phyloP scores from a whole-genome alignment of 2,797 vertebrate genomes.

The Intellagama lesueurii region DNA sequence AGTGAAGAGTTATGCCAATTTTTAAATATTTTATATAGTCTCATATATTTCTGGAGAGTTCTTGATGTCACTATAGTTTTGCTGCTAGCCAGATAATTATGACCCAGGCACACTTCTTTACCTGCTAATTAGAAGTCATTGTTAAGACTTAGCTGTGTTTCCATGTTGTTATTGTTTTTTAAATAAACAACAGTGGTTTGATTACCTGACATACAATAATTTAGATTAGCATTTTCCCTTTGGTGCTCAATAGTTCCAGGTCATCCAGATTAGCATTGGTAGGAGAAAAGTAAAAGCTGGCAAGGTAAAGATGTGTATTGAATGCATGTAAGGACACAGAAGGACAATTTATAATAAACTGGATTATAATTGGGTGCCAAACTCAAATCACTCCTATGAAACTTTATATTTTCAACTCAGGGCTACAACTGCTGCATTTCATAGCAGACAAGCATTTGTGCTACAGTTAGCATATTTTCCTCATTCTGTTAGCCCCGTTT shows the following conservation, averaged over 20 bases:
- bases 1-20: conserved; percentile 47
- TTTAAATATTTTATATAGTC: conserved; percentile 38
- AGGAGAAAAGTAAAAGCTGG: background rate
- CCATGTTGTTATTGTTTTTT: background rate
- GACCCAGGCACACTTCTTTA: background rate
- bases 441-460: too few relatives aligned
- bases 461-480: background rate
- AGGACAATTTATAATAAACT: background rate
- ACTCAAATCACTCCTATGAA: background rate
- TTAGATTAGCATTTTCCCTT: background rate
- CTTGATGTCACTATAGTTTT: conserved; percentile 35
- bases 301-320: background rate
- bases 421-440: background rate
- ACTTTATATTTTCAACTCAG: background rate
- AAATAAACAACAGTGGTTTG: background rate
- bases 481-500: background rate
- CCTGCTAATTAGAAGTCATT: background rate
- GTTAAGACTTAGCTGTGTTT: background rate
- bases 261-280: background rate
- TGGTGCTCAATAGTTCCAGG: background rate
- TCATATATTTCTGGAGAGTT: conserved; percentile 43
- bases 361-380: background rate
- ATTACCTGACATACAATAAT: background rate
- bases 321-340: background rate
- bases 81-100: background rate